These are phyloP conservation scores for Polyodon spathula DNA, from an alignment of 2,113 vertebrate genomes.

Conservation along the genomic window DNA sequence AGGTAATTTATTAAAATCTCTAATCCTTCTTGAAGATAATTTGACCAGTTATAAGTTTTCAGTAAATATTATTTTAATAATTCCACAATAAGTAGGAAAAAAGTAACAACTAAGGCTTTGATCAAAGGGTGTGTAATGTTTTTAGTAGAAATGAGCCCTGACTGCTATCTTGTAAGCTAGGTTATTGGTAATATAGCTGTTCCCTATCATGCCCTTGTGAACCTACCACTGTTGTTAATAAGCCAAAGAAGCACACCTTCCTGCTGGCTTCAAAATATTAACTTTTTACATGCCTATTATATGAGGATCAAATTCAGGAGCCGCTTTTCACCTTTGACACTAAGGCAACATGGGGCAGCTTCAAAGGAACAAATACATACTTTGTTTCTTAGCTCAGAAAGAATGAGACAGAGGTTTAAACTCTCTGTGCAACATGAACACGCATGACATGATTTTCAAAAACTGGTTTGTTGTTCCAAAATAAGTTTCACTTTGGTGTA, in stretches of 20 bases:
- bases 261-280: conserved; percentile 5
- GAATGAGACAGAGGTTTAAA: not conserved
- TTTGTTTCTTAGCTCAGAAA: not conserved
- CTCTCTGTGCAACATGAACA: not conserved
- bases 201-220: conserved; percentile 17
- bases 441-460: conserved; percentile 7
- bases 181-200: conserved; percentile 18
- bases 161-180: not conserved
- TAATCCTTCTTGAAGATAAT: no score
- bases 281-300: conserved; percentile 1
- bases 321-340: not conserved
- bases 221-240: conserved; percentile 18
- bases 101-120: no score
- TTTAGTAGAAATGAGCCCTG: not conserved
- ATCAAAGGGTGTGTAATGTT: no score
- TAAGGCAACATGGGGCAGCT: not conserved
- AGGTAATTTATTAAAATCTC: no score
- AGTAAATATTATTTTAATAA: no score
- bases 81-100: no score
- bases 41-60: no score
- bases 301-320: not conserved
- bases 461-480: conserved; percentile 21
- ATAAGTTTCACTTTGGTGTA: no score
- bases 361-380: not conserved
- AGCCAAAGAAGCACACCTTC: not conserved